Percentiles rank a stretch among this genome's conserved stretches.
Conservation (phyloP, 2,113 vertebrate genomes). For the Grallaria varia region DNA sequence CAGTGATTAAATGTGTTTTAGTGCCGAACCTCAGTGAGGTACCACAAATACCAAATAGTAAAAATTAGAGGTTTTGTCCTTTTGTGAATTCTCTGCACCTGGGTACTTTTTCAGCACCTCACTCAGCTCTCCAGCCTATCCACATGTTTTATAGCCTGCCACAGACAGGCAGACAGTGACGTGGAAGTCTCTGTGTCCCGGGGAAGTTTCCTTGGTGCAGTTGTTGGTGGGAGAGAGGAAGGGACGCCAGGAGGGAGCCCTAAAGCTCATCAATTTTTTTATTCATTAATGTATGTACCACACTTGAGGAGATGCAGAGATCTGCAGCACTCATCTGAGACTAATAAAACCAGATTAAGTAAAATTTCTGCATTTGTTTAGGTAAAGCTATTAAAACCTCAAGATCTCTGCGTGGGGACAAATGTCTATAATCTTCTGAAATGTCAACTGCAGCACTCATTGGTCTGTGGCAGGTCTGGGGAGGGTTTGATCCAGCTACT, state of each 20-base stretch:
- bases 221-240: not conserved
- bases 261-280: slow-evolving; percentile 26
- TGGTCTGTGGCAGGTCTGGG: not conserved
- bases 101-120: slow-evolving; percentile 12
- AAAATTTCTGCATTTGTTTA: slow-evolving; percentile 14
- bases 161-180: not conserved
- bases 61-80: slow-evolving; percentile 36
- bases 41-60: not conserved
- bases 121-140: not conserved
- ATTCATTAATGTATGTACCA: not conserved
- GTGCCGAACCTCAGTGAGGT: not conserved
- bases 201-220: not conserved
- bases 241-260: not conserved
- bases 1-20: slow-evolving; percentile 1
- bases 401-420: not conserved
- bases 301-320: not conserved
- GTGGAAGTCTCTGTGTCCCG: not conserved
- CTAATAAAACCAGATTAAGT: slow-evolving; percentile 32
- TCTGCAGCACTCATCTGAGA: not conserved
- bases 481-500: not conserved
- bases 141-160: not conserved
- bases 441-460: not conserved
- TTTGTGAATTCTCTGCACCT: slow-evolving; percentile 36
- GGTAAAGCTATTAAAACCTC: slow-evolving; percentile 27
- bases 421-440: not conserved